Percentiles rank a stretch among this genome's conserved stretches.
These are phyloP conservation scores for Dermochelys coriacea DNA, from an alignment of 2,797 vertebrate genomes.

Conservation along the genomic window DNA sequence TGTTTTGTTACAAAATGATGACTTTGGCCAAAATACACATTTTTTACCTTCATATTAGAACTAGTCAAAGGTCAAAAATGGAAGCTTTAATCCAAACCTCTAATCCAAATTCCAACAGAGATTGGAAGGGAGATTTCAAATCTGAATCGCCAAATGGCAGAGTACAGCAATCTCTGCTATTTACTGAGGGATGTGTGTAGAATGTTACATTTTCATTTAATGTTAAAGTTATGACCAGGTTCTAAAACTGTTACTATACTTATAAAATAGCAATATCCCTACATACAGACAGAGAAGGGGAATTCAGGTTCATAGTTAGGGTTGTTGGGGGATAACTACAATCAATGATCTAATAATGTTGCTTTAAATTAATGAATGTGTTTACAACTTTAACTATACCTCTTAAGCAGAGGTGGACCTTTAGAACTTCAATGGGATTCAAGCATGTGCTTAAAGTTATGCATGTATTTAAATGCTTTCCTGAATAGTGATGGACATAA, in stretches of 20 bases:
- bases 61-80: neutral
- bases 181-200: neutral
- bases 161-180: neutral
- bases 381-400: neutral
- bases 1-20: neutral
- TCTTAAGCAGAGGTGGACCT: neutral
- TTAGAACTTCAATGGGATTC: neutral
- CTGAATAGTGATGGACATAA: neutral
- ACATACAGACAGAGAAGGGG: neutral
- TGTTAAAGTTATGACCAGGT: neutral
- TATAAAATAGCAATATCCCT: neutral
- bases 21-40: neutral
- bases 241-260: neutral
- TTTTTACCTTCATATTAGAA: neutral
- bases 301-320: neutral
- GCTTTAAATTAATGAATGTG: neutral
- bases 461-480: accelerated
- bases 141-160: neutral
- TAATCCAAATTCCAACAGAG: neutral
- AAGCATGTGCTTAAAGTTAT: neutral
- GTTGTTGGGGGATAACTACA: neutral
- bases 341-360: neutral
- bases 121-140: neutral
- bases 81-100: neutral
- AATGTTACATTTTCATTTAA: neutral